Evolutionary conservation across 2,797 vertebrate species (phyloP).

Genomic region (Hirundo rustica): DNA sequence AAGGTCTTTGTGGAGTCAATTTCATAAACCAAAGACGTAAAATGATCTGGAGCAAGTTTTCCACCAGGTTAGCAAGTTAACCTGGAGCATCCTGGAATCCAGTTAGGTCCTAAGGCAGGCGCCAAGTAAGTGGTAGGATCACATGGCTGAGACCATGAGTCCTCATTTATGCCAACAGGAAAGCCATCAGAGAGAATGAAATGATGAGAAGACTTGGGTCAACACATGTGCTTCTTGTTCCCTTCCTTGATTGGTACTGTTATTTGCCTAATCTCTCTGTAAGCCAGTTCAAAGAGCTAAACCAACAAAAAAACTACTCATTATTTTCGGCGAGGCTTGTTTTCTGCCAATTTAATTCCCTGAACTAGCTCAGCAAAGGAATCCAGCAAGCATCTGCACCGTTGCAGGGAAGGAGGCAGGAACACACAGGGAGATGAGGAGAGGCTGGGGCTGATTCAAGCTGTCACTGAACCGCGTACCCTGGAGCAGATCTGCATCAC

Average conservation of each 20-base stretch:
- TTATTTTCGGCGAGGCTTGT: slow-evolving; percentile 24
- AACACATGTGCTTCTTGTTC: neutral
- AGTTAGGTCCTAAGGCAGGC: neutral
- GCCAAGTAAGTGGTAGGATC: neutral
- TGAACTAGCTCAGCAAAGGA: slow-evolving; percentile 11
- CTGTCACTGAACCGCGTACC: slow-evolving; percentile 40
- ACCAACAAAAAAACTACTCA: slow-evolving; percentile 27
- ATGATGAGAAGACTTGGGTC: slow-evolving; percentile 17
- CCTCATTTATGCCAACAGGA: neutral
- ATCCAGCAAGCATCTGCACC: slow-evolving; percentile 19
- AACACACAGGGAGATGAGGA: slow-evolving; percentile 53
- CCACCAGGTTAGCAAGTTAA: slow-evolving; percentile 3
- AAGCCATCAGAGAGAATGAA: slow-evolving; percentile 3
- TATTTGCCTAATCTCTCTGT: slow-evolving; percentile 29
- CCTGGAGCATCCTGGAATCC: neutral
- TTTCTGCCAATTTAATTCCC: slow-evolving; percentile 38
- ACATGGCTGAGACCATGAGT: neutral
- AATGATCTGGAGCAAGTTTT: neutral
- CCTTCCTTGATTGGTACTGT: slow-evolving; percentile 1
- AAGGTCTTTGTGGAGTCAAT: neutral
- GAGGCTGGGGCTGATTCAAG: slow-evolving; percentile 35
- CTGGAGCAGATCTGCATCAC: slow-evolving; percentile 56
- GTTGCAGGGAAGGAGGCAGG: neutral
- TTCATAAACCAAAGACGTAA: neutral
- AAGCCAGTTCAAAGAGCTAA: slow-evolving; percentile 38